Percentiles rank a stretch among this genome's conserved stretches.
These are phyloP conservation scores for Bufo gargarizans DNA, from an alignment of 2,113 vertebrate genomes.

Conservation along the genomic window DNA sequence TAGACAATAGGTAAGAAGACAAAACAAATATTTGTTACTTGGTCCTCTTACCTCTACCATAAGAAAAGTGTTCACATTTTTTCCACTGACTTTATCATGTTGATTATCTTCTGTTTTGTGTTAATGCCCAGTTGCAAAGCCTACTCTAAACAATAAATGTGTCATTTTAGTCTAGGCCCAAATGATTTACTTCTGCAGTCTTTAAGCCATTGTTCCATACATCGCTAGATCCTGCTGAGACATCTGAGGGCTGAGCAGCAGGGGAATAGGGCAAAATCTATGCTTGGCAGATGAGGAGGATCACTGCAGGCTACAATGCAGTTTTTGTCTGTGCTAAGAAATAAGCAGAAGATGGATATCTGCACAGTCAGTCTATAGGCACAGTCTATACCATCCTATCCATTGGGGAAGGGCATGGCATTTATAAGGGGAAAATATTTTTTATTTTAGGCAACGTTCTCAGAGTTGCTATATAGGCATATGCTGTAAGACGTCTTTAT, in stretches of 20 bases:
- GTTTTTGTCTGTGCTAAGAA: not conserved
- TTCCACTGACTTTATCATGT: not conserved
- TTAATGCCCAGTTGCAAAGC: not conserved
- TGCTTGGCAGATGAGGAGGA: not conserved
- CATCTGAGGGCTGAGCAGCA: slow-evolving; percentile 5
- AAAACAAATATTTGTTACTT: not conserved
- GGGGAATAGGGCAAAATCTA: slow-evolving; percentile 15
- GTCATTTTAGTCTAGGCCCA: not conserved
- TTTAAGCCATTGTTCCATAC: not conserved
- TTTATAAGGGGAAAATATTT: no score
- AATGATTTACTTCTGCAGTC: slow-evolving; percentile 11
- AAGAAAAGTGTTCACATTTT: not conserved
- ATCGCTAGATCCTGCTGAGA: not conserved
- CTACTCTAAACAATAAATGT: not conserved
- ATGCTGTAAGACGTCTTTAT: no score
- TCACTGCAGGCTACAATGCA: not conserved
- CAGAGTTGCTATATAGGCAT: no score
- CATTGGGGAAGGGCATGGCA: no score
- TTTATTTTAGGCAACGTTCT: no score
- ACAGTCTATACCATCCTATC: not conserved
- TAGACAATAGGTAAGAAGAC: not conserved
- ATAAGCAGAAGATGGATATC: not conserved
- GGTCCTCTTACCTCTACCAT: not conserved
- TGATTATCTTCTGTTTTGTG: not conserved
- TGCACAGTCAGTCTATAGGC: not conserved